Evolutionary conservation across 2,888 invertebrate species (phyloP), one percentile per base, ranked within the genome.

Genomic region (Melanostoma scalare): DNA sequence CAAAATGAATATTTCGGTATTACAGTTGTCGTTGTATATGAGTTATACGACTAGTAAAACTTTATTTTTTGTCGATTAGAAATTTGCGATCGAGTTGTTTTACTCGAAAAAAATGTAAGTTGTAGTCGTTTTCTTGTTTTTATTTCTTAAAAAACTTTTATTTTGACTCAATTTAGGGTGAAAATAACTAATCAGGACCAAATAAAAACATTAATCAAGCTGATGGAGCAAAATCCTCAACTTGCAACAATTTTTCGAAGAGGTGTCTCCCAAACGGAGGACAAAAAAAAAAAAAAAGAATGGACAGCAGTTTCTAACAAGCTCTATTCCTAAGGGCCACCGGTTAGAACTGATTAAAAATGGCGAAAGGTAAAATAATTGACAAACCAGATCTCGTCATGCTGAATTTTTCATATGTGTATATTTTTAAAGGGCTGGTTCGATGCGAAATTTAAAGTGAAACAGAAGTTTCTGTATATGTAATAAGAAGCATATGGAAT

Each of bases 401-500:
- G n/a, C n/a, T n/a, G n/a, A n/a, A n/a, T n/a, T 33, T 52, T 2
- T 20, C 3, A n/a, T 53, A 35, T 36, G 10, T 10, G 0, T 10
- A 67, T 55, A 5, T 9, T 38, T 50, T 42, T 6, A 10, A 1
- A 63, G 48, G 50, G 48, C 3, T 63, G 50, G 63, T 63, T 35
- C 30, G 50, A 42, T 63, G 35, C 48, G 6, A 48, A 63, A 52
- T 71, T 60, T 3, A 52, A 71, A 33, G 33, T 52, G 2, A 71
- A 42, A 35, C 52, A 60, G 10, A 53, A 33, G 6, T 2, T 44
- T n/a, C n/a, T 53, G 5, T 36, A 2, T n/a, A n/a, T n/a, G n/a
- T 44, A 33, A 60, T 8, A 42, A 73, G 36, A 73, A 61, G 46
- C 42, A 61, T 9, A 2, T 36, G 5, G 35, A 60, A 36, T 53